Percentiles rank a stretch among this genome's conserved stretches.
phyloP scores from a whole-genome alignment of 2,113 vertebrate species.

The Gyps fulvus region DNA sequence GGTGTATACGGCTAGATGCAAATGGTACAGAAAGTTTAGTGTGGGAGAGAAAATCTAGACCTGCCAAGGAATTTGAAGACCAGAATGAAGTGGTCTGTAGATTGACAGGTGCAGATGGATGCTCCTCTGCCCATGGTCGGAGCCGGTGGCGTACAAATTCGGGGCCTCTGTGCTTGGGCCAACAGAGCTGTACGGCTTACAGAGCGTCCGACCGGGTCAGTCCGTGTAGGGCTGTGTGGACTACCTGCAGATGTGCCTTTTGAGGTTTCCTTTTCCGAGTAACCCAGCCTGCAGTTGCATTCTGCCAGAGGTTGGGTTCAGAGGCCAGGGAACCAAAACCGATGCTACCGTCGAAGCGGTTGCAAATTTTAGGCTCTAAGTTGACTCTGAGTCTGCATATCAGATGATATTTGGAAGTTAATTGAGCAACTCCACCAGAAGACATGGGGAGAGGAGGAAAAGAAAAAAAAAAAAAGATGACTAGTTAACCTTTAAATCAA shows the following conservation, averaged over 20 bases:
- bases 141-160: not conserved
- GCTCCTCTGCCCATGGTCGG: not conserved
- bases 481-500: conserved; percentile 58
- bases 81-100: not conserved
- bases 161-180: not conserved
- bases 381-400: not conserved
- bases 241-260: not conserved
- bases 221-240: accelerated
- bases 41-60: not conserved
- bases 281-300: not conserved
- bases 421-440: conserved; percentile 4
- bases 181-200: accelerated
- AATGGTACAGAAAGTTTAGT: not conserved
- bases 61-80: not conserved
- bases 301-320: not conserved
- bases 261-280: not conserved
- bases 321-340: not conserved
- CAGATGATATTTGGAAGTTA: not conserved
- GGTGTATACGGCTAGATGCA: not conserved
- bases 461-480: not conserved
- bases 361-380: not conserved
- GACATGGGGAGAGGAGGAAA: not conserved
- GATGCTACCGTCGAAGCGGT: not conserved
- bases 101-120: not conserved
- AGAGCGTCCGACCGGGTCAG: accelerated